A percentile compares a stretch with the other conserved stretches of the same genome.
These are phyloP conservation scores for Heterochromis multidens DNA, from an alignment of 2,113 vertebrate species.

Conservation along the genomic window DNA sequence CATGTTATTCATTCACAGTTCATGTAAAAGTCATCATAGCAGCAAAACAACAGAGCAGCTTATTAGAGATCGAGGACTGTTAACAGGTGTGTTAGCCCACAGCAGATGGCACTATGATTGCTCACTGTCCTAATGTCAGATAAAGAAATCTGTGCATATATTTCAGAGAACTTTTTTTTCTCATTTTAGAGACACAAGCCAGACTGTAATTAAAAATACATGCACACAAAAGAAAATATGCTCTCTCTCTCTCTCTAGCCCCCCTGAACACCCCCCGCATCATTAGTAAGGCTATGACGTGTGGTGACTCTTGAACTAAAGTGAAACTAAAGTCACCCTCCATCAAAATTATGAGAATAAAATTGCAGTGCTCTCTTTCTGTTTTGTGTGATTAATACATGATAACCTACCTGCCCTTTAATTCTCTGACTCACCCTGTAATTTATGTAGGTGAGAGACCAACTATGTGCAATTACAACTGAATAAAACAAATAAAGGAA, in stretches of 20 bases:
- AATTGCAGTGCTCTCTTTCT: background rate
- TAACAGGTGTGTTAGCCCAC: background rate
- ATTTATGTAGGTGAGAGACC: background rate
- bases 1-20: background rate
- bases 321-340: background rate
- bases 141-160: background rate
- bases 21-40: background rate
- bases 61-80: background rate
- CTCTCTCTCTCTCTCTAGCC: background rate
- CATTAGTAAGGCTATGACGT: background rate
- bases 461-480: background rate
- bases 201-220: background rate
- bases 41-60: background rate
- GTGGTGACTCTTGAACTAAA: background rate
- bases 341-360: background rate
- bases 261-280: background rate
- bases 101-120: slow-evolving; percentile 24
- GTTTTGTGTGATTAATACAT: background rate
- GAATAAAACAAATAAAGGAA: background rate
- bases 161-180: slow-evolving; percentile 8
- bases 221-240: background rate
- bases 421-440: background rate
- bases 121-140: background rate
- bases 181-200: background rate
- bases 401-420: rapidly evolving